Evolutionary conservation across 2,888 invertebrate species (phyloP), one percentile per base, ranked within the genome.

Genomic region (Gymnosoma rotundatum): DNA sequence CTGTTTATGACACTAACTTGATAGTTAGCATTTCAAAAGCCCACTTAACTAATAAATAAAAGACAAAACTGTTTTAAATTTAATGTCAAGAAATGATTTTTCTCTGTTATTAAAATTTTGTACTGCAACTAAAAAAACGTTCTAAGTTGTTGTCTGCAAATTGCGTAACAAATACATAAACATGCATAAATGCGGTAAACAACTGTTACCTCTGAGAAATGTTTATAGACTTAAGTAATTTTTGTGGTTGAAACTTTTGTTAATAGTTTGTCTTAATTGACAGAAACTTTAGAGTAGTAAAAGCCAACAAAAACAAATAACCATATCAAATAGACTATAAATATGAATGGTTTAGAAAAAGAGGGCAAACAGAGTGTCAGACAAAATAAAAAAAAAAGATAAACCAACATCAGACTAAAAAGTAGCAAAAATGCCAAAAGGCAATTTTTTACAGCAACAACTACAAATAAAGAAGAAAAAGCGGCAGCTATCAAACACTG

Each of bases 401-500:
- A 76, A 83, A 73, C 66, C 2, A 72, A 67, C 50, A 63, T 52
- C 21, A 73, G 20, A 50, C 32, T 32, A 56, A 61, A 75, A 73
- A 63, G 83, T 80, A 83, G 66, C 80, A 69, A 75, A 78, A 45
- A 64, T 74, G 73, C 81, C 64, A 78, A 58, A 54, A 78, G 84
- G 78, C 69, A 20, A 76, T 70, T 63, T 75, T 81, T 2, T 50
- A 9, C 14, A 48, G 38, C 56, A 36, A 52, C 58, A 70, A 32
- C 0, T 5, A 32, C 2, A 5, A 32, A 2, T 5, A 7, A 32
- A 32, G 8, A 32, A 8, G 32, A 32, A 79, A 20, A 63, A 76
- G 80, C 84, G 81, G 84, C 84, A 74, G 50, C 70, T 70, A 74
- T 84, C 83, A 78, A 84, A 84, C 69, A 81, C 42, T 61, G 63